Base-by-base conservation (phyloP, 2,888 invertebrate genomes). In the Sinelater perroti region DNA sequence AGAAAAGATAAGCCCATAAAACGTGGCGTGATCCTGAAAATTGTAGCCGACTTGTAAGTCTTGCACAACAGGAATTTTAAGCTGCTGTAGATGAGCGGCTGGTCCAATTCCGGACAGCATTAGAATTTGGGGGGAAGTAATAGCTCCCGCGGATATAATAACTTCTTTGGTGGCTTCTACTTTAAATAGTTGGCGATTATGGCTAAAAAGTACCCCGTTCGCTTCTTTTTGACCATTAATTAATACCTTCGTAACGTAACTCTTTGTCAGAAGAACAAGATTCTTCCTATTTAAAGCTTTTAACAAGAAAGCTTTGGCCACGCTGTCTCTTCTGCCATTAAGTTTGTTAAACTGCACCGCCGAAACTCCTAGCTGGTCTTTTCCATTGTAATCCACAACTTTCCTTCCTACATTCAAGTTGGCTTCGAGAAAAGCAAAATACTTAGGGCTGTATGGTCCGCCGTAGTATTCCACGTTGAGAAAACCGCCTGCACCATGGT, bases 101-200 rank as follows among this genome's bases (percentile, higher is more conserved):
- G 30, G 30, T 3, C 30, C 30, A 16, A 93, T 80, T 7, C 93
- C 93, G 0, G 93, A 92, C n/a, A 93, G 75, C 89, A 93, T 87
- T 40, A 95, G 75, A 6, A 94, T 74, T 72, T 93, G 93, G 0
- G 94, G 91, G 0, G 92, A 89, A 60, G 88, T 90, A 20, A 94
- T 85, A 0, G 89, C 79, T 3, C 94, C 93, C 0, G 91, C 91
- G 6, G 88, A 85, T 11, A 93, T 75, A 44, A 93, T 83, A 1
- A 93, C 83, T 76, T 91, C 93, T 62, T 87, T 89, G 4, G 80
- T 81, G 2, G 89, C 91, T 3, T 76, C 71, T 7, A 81, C 80
- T n/a, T 75, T 64, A 58, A 77, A 85, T 62, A 79, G 80, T 68
- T 71, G 78, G 13, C 82, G 82, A 60, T 83, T 79, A 71, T 88